Evolutionary conservation across 1,140 invertebrate genomes (phyloP).

Genomic region (Drosophila kikkawai): DNA sequence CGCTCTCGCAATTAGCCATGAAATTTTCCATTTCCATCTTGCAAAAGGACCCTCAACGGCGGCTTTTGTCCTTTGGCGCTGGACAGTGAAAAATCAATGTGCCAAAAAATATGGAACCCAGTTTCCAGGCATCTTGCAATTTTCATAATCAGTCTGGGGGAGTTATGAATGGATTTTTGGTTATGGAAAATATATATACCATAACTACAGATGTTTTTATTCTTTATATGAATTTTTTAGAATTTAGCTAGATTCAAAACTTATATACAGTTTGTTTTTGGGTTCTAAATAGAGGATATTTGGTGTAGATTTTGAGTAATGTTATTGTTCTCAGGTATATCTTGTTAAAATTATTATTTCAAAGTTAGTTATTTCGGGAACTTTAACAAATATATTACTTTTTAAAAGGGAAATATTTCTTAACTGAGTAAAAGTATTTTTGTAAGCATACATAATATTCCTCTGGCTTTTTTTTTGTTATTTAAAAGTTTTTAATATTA

Average conservation of each 20-base stretch:
- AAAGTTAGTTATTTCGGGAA: background rate
- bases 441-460: no score
- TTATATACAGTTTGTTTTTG: background rate
- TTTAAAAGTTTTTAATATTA: no score
- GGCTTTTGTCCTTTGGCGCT: slow-evolving; percentile 40
- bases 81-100: slow-evolving; percentile 51
- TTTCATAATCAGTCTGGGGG: slow-evolving; percentile 31
- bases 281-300: background rate
- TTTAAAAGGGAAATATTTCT: no score
- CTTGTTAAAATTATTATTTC: no score
- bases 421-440: no score
- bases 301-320: no score
- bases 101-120: slow-evolving; percentile 31
- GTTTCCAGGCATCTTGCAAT: slow-evolving; percentile 6
- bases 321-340: background rate
- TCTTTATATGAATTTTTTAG: background rate
- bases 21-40: slow-evolving; percentile 70
- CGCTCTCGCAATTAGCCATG: slow-evolving; percentile 75
- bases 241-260: background rate
- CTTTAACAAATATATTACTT: background rate
- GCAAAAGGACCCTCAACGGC: slow-evolving; percentile 30
- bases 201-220: slow-evolving; percentile 1
- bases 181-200: background rate
- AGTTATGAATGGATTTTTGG: slow-evolving; percentile 29
- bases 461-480: no score